phyloP scores from a whole-genome alignment of 2,888 invertebrate genomes.

The Odontocolon sp. region DNA sequence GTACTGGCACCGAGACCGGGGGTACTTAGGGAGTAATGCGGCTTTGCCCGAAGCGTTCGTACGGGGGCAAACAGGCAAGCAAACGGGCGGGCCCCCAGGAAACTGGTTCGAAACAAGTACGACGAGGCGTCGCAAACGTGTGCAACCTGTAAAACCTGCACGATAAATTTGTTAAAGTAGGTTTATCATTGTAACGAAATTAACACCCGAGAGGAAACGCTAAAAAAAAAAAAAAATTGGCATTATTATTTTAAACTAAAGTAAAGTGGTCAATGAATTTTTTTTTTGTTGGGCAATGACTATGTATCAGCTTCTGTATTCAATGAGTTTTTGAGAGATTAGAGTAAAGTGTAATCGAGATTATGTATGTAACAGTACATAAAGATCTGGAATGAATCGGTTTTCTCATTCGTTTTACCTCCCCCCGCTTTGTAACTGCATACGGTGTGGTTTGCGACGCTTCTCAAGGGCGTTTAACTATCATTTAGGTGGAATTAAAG shows the following conservation, averaged over 20 bases:
- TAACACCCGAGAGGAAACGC: background rate
- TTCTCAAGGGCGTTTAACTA: constrained; percentile 71
- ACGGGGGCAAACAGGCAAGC: constrained; percentile 24
- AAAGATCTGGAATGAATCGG: constrained; percentile 28
- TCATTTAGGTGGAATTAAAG: constrained; percentile 73
- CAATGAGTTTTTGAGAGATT: no score
- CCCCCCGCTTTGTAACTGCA: background rate
- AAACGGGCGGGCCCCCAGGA: constrained; percentile 27
- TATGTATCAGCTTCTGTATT: no score
- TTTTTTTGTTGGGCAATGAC: no score
- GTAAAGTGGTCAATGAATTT: no score
- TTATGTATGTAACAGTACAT: constrained; percentile 10
- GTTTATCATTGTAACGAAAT: background rate
- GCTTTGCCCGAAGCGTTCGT: constrained; percentile 67
- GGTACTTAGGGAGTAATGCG: constrained; percentile 73
- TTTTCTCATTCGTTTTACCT: background rate
- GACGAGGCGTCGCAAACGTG: constrained; percentile 60
- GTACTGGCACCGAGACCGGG: constrained; percentile 61
- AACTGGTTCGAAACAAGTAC: constrained; percentile 69
- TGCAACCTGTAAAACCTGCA: no score
- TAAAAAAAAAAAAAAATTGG: no score
- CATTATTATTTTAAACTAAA: no score
- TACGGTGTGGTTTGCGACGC: constrained; percentile 60
- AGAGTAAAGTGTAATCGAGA: no score
- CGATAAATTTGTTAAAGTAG: background rate